phyloP scores from a whole-genome alignment of 2,888 invertebrate species.

The Aphodius sticticus region DNA sequence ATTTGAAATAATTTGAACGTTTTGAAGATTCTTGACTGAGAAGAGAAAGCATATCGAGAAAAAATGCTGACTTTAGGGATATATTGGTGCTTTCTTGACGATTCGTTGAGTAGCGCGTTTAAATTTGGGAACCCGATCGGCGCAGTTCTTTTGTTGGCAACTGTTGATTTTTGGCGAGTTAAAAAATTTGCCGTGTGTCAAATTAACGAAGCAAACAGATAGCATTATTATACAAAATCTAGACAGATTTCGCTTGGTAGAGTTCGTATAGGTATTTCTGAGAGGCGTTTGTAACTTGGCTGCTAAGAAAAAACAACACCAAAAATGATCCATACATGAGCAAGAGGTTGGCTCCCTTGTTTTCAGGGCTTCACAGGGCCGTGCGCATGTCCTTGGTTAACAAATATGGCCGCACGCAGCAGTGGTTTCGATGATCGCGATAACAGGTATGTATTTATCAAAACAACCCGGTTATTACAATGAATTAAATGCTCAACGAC shows the following conservation, averaged over 20 bases:
- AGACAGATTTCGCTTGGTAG: neutral
- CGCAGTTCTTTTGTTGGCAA: constrained; percentile 32
- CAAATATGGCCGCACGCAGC: constrained; percentile 91
- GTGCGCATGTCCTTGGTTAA: constrained; percentile 53
- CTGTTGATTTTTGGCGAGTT: constrained; percentile 32
- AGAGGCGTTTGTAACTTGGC: neutral
- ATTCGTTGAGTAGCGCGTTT: neutral
- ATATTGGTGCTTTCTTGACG: neutral
- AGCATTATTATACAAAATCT: neutral
- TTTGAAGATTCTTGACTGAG: neutral
- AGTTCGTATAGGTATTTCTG: constrained; percentile 22
- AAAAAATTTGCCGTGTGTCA: constrained; percentile 41
- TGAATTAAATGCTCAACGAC: neutral
- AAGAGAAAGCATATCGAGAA: neutral
- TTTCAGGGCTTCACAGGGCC: constrained; percentile 44
- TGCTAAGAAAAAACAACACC: constrained; percentile 33
- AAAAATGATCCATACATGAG: constrained; percentile 48
- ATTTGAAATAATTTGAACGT: neutral
- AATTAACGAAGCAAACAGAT: constrained; percentile 32
- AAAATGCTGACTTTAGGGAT: neutral
- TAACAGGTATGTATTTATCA: constrained; percentile 69
- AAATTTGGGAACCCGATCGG: constrained; percentile 6
- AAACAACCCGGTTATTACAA: constrained; percentile 16
- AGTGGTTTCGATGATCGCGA: constrained; percentile 83
- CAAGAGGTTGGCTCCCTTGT: constrained; percentile 50